phyloP scores from a whole-genome alignment of 1,140 invertebrate species.

The Tetragnatha versicolor region DNA sequence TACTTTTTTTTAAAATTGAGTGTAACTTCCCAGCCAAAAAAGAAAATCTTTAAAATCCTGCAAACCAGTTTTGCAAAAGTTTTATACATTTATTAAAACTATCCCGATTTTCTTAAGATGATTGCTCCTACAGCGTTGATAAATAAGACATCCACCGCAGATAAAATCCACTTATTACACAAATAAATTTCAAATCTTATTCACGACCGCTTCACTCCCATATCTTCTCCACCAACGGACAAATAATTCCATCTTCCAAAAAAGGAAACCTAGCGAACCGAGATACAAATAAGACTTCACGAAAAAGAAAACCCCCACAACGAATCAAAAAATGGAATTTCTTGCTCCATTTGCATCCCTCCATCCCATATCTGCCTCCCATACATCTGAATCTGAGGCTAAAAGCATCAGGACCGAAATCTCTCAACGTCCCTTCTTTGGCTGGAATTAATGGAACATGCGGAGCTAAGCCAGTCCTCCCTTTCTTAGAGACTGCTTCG shows the following conservation, averaged over 20 bases:
- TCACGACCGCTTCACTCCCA: not conserved
- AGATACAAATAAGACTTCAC: slow-evolving; percentile 8
- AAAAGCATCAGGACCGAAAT: not conserved
- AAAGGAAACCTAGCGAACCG: slow-evolving; percentile 13
- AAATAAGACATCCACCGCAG: too few relatives aligned
- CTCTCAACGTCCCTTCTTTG: not conserved
- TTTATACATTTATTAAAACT: too few relatives aligned
- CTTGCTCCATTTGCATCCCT: slow-evolving; percentile 16
- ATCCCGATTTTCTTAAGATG: too few relatives aligned
- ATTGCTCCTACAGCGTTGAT: too few relatives aligned
- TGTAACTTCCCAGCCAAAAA: too few relatives aligned
- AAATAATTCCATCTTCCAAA: too few relatives aligned
- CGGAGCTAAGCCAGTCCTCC: slow-evolving; percentile 29
- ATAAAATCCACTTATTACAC: too few relatives aligned
- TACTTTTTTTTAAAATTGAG: too few relatives aligned
- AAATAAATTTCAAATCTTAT: too few relatives aligned
- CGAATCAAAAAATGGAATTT: slow-evolving; percentile 25
- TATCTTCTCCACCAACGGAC: not conserved
- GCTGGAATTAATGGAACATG: slow-evolving; percentile 46
- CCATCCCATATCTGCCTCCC: not conserved
- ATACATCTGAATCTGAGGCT: not conserved
- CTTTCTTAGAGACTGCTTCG: slow-evolving; percentile 15
- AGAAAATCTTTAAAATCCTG: too few relatives aligned
- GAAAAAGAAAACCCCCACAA: slow-evolving; percentile 3
- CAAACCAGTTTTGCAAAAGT: too few relatives aligned